Evolutionary conservation across 2,113 vertebrate species (phyloP), one percentile per base, ranked within the genome.

Genomic region (Ctenomys sociabilis): DNA sequence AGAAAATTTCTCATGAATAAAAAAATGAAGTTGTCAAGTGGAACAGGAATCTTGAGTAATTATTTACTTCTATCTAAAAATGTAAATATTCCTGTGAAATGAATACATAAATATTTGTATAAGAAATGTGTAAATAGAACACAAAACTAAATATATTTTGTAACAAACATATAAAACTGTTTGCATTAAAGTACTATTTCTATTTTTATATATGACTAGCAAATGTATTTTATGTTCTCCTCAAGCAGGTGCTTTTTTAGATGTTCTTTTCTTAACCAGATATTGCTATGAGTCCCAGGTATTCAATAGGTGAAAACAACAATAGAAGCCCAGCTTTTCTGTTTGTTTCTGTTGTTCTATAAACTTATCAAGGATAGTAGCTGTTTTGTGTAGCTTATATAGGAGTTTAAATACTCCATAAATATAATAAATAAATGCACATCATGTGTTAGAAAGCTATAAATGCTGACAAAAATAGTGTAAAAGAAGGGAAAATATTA

Each of bases 61-160:
- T 3, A 81, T 82, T 85, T 96, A 64, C 49, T 85, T 91, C 32
- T 75, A 66, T 9, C 37, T 91, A 88, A 45, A 90, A 88, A 49
- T 43, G 43, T 49, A 7, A 32, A 59, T 68, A 35, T 85, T 24
- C n/a, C 26, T 59, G 7, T 91, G 3, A 54, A 64, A 86, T 43
- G 21, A 86, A 81, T 52, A 89, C 37, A 17, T 28, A 78, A 77
- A 57, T 84, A 57, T 66, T 40, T 85, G 8, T 54, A 43, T 90
- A 61, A 91, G 22, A 86, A 90, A 16, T 24, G 45, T 52, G 32
- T 85, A 88, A 85, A 52, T 89, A 59, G 45, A 83, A 10, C n/a
- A 57, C 73, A 24, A 11, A 11, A 61, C 52, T 45, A 83, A 85
- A 57, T 17, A 32, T 13, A 32, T 59, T 63, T 72, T 63, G 16